Base-by-base conservation (phyloP, 1,140 invertebrate genomes). In the Brachionus rubens region DNA sequence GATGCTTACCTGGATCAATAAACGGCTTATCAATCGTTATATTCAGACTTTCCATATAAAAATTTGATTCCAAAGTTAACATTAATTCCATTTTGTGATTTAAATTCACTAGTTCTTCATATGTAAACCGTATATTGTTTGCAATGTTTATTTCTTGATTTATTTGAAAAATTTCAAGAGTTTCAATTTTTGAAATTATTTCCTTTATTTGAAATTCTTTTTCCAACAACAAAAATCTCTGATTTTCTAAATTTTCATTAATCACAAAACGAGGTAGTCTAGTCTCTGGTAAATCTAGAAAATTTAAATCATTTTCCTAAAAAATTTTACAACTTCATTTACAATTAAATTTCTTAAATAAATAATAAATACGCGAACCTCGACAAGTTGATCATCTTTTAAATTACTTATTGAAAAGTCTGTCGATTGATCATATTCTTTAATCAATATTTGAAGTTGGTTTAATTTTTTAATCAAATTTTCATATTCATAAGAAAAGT, bases 401-500 rank as follows among this genome's bases (percentile, higher is more conserved):
- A 2, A 16, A 1, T 59, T 16, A 33, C 36, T 16, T 16, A 36
- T 6, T 19, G 28, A 16, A 16, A 59, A 59, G 33, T 65, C 21
- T 43, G 59, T 24, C n/a, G 41, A 43, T 43, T 24, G 21, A 9
- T 16, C 59, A 28, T 65, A 43, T 12, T 65, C 40, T 9, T 65
- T 24, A 24, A 65, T 43, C 14, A 46, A 1, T 24, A 10, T 28
- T 10, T 26, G 24, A 19, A 65, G 19, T 24, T 65, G 9, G 10
- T 43, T 65, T 12, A 41, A 26, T 36, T 65, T 19, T 1, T 24
- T 1, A 2, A 24, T 24, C 24, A 46, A 41, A 3, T 19, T 36
- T 46, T 65, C 59, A 43, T 65, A 65, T 65, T 65, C 59, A 43
- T 65, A 41, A 5, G 59, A 12, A 26, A 43, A 65, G 43, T 43